Evolutionary conservation across 2,113 vertebrate genomes (phyloP).

Genomic region (Euleptes europaea): DNA sequence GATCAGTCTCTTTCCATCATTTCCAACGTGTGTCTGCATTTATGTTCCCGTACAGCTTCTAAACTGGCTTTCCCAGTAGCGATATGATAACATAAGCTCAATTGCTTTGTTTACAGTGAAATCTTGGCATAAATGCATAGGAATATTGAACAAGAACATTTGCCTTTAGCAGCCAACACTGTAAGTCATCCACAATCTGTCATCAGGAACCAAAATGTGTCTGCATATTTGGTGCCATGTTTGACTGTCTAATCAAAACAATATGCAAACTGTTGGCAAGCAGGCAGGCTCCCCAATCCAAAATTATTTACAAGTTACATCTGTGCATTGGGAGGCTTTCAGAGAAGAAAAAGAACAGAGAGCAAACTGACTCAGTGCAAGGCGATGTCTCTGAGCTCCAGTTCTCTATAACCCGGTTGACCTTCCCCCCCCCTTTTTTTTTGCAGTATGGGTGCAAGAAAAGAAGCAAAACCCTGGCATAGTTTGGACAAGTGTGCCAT

Average conservation of each 20-base stretch:
- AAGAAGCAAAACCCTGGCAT: not conserved
- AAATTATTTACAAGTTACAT: conserved; percentile 81
- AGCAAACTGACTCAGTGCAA: not conserved
- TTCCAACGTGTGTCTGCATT: conserved; percentile 39
- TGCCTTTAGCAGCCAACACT: conserved; percentile 63
- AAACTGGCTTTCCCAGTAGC: conserved; percentile 67
- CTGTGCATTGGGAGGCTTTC: conserved; percentile 64
- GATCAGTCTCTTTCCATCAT: conserved; percentile 41
- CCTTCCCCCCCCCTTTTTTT: not conserved
- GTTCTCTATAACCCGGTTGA: not conserved
- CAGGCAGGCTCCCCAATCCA: conserved; percentile 59
- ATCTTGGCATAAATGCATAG: conserved; percentile 74
- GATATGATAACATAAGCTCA: conserved; percentile 60
- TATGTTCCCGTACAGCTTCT: conserved; percentile 36
- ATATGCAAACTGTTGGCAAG: conserved; percentile 73
- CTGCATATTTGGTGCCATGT: conserved; percentile 66
- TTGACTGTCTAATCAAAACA: conserved; percentile 74
- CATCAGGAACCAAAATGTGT: conserved; percentile 71
- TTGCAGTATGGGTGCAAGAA: not conserved
- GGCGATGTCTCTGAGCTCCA: not conserved
- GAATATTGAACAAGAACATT: conserved; percentile 78
- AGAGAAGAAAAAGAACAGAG: conserved; percentile 24
- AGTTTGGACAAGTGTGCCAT: not conserved
- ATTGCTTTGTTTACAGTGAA: conserved; percentile 70
- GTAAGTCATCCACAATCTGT: conserved; percentile 78